Base-by-base conservation (phyloP, 2,888 invertebrate genomes). In the Cyaniris semiargus region DNA sequence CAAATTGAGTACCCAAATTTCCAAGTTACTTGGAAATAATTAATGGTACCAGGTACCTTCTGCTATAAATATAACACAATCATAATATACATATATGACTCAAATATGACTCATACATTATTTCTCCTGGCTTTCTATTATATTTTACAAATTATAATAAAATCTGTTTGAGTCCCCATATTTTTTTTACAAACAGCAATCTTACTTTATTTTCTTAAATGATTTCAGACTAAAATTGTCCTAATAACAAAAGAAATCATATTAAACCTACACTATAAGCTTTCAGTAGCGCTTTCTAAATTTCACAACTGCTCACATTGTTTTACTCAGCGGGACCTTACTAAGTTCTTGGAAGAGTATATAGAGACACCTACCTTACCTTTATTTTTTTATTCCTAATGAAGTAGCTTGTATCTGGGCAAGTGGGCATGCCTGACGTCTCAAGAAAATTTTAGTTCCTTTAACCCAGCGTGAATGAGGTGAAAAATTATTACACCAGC, bases 331-430 rank as follows among this genome's bases (percentile, higher is more conserved):
- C 76, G 81, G 82, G 80, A 82, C 83, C 82, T 84, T 85, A 86
- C 85, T 83, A 83, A 80, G 82, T 86, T 87, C 86, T 81, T 78
- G 81, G 85, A 87, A 87, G 82, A 82, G 79, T 60, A 78, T 85
- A 86, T 84, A 86, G 86, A 85, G 84, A 82, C 83, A 82, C 82
- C n/a, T n/a, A n/a, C n/a, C n/a, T n/a, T 81, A 82, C 80, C 82
- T 80, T 31, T 84, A 81, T 80, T 80, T 80, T 80, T 79, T 82
- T 80, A 82, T 84, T 84, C 85, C 86, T 88, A 53, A 53, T 53
- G 18, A 53, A 53, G 53, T 5, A 53, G 44, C 3, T 38, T 0
- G 15, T 34, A 34, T 7, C 7, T 7, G n/a, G n/a, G n/a, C n/a
- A n/a, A n/a, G n/a, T n/a, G 34, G 34, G 1, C 48, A 15, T 48